phyloP scores from a whole-genome alignment of 2,888 invertebrate genomes.

The Plagodis pulveraria region DNA sequence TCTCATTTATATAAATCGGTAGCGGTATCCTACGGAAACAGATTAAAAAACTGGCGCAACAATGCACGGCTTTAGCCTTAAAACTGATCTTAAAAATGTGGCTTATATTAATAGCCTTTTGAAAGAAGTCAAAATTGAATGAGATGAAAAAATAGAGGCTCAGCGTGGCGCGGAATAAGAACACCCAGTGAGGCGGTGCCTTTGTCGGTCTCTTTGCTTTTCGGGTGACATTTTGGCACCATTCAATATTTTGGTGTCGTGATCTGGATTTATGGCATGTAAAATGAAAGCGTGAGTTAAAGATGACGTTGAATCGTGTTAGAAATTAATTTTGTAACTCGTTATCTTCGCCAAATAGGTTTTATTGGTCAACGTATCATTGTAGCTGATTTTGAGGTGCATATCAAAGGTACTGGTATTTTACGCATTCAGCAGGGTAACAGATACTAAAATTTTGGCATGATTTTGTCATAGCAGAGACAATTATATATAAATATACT shows the following conservation, averaged over 20 bases:
- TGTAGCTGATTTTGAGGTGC: slow-evolving; percentile 3
- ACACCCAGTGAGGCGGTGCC: slow-evolving; percentile 80
- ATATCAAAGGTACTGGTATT: too few species aligned
- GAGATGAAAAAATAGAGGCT: slow-evolving; percentile 83
- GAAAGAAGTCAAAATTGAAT: slow-evolving; percentile 85
- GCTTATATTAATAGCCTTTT: slow-evolving; percentile 84
- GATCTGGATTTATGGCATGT: slow-evolving; percentile 79
- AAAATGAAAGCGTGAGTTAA: slow-evolving; percentile 68
- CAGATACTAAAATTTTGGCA: too few species aligned
- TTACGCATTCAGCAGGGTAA: too few species aligned
- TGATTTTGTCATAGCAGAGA: too few species aligned
- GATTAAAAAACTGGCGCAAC: slow-evolving; percentile 79
- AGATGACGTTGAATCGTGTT: slow-evolving; percentile 42
- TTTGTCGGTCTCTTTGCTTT: slow-evolving; percentile 80
- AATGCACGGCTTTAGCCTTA: slow-evolving; percentile 77
- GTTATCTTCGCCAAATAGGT: slow-evolving; percentile 20
- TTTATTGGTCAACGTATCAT: background rate
- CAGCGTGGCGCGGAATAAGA: slow-evolving; percentile 73
- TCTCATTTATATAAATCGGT: slow-evolving; percentile 83
- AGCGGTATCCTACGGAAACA: slow-evolving; percentile 84
- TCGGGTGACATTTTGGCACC: slow-evolving; percentile 84
- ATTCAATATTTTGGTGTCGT: slow-evolving; percentile 83
- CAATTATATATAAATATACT: too few species aligned
- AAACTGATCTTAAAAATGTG: slow-evolving; percentile 81
- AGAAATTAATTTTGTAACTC: slow-evolving; percentile 37